Percentiles rank a stretch among this genome's conserved stretches.
Evolutionary conservation across 2,113 vertebrate species (phyloP).

Genomic region (Catharus minimus): DNA sequence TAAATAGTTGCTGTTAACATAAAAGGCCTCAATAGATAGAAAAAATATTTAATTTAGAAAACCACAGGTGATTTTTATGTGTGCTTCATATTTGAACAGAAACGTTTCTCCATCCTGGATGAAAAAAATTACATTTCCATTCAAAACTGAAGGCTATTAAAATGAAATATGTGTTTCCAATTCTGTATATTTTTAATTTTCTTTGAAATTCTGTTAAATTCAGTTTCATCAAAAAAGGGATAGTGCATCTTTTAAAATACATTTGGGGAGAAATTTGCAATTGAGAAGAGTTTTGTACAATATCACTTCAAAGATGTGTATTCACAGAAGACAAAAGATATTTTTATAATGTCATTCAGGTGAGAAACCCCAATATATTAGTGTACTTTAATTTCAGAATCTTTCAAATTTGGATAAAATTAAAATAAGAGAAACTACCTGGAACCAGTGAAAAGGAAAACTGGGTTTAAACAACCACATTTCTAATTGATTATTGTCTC

Average conservation of each 20-base stretch:
- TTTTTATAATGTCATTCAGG: constrained; percentile 74
- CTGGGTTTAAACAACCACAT: constrained; percentile 74
- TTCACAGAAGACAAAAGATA: constrained; percentile 65
- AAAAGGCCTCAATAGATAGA: constrained; percentile 52
- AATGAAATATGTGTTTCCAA: constrained; percentile 46
- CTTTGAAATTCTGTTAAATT: constrained; percentile 43
- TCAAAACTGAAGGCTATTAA: constrained; percentile 46
- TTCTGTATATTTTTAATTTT: constrained; percentile 54
- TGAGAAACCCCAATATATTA: constrained; percentile 60
- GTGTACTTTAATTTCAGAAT: constrained; percentile 49
- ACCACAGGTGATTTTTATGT: constrained; percentile 32
- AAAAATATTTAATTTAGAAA: constrained; percentile 35
- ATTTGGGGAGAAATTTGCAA: constrained; percentile 70
- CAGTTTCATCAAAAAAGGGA: constrained; percentile 71
- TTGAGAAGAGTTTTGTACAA: constrained; percentile 72
- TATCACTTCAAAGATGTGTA: constrained; percentile 67
- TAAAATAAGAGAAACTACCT: constrained; percentile 73
- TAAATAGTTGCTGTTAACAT: constrained; percentile 58
- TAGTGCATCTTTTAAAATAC: constrained; percentile 78
- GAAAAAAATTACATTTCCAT: not conserved
- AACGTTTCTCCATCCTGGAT: constrained; percentile 41
- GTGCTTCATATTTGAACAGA: constrained; percentile 51
- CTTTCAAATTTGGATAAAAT: constrained; percentile 70
- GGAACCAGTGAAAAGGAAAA: constrained; percentile 79
- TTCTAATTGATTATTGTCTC: constrained; percentile 76